Base-by-base conservation (phyloP, 1,140 invertebrate genomes). In the Neoseiulus cucumeris region DNA sequence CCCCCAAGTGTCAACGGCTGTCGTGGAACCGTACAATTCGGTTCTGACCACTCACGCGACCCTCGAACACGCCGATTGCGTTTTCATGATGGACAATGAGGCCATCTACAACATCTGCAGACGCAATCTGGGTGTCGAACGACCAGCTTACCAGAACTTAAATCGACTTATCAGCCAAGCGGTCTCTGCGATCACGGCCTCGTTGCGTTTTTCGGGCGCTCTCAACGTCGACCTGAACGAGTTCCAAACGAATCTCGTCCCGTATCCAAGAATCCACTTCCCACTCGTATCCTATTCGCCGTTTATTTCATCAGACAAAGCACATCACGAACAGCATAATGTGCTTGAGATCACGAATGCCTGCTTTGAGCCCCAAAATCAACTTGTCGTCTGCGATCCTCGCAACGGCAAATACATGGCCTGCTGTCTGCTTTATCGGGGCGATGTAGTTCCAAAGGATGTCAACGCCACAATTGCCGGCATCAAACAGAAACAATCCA, bases 401-500 rank as follows among this genome's bases (percentile, higher is more conserved):
- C 76, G 79, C 42, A 75, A 80, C 64, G 82, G 82, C 42, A 83
- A 83, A 72, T 84, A 83, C 75, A 71, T 73, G 70, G 72, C 75
- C 7, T 76, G 75, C 65, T 78, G 76, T 69, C 66, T 78, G 47
- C 69, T 79, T 5, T 78, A 75, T 72, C 71, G 79, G 65, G 79
- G 77, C 28, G 79, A 80, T 69, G 77, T 80, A 1, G 75, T 80
- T 1, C 74, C 77, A 5, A 79, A 79, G 68, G 76, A 78, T 68
- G 75, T 79, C 44, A 78, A 75, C 55, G 73, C 72, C 45, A 75
- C 79, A 9, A 79, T 80, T 64, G 75, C 73, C n/a, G 68, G 22
- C 30, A 87, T 89, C 75, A 89, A 89, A 74, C 89, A 84, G 0
- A 85, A 87, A 71, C 78, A 86, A 44, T 83, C 82, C 67, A 86